Conservation (phyloP, 37 sponge, comb jelly and placozoan genomes). For the Aphrocallistes beatrix region DNA sequence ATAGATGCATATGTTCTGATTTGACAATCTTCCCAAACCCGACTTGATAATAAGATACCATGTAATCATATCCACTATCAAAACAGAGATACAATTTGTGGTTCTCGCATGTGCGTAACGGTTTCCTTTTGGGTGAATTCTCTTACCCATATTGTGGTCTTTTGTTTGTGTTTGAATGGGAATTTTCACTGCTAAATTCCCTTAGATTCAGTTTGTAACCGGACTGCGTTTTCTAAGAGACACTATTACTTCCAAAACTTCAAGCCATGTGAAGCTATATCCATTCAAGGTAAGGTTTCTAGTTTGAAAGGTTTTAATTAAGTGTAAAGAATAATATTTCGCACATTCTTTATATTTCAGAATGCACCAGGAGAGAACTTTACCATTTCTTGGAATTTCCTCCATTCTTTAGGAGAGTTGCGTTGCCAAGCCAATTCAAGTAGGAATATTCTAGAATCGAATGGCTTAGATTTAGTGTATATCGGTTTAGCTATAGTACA, state of each 20-base stretch:
- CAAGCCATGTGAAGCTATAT: not conserved
- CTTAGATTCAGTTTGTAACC: not conserved
- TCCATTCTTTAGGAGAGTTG: too few species aligned
- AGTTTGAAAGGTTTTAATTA: constrained; percentile 2
- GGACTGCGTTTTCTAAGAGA: not conserved
- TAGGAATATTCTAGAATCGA: too few species aligned
- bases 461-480: too few species aligned
- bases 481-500: too few species aligned
- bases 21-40: not conserved
- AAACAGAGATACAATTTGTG: not conserved
- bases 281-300: not conserved
- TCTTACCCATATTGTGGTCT: not conserved
- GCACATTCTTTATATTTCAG: not conserved
- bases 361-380: too few species aligned
- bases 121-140: not conserved
- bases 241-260: constrained; percentile 8
- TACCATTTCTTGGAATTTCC: too few species aligned
- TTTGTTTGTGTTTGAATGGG: not conserved
- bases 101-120: not conserved
- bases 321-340: not conserved
- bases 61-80: not conserved
- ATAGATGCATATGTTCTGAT: not conserved
- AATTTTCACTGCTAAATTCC: not conserved
- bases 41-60: not conserved
- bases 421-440: too few species aligned